Conservation (phyloP, 1,140 invertebrate species). For the Drosophila triauraria region DNA sequence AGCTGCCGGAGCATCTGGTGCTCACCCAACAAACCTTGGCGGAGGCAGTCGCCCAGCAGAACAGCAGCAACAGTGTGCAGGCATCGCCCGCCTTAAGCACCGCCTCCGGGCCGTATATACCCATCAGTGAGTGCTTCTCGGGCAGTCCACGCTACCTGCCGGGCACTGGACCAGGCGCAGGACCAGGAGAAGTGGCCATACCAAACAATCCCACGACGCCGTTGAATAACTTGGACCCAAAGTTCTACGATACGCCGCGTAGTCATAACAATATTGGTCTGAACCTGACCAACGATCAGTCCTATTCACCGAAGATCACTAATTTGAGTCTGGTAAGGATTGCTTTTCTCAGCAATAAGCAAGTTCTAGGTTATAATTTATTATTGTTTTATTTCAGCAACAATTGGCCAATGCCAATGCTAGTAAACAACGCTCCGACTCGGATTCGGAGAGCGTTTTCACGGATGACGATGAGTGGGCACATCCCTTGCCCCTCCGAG, state of each 20-base stretch:
- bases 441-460: constrained; percentile 87
- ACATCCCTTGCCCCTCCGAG: constrained; percentile 77
- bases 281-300: constrained; percentile 84
- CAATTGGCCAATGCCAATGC: constrained; percentile 64
- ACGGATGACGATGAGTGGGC: constrained; percentile 87
- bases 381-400: constrained; percentile 36
- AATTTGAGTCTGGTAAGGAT: constrained; percentile 71
- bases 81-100: constrained; percentile 88
- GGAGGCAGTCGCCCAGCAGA: constrained; percentile 61
- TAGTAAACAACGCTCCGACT: constrained; percentile 85
- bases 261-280: constrained; percentile 84
- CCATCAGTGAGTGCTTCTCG: constrained; percentile 95
- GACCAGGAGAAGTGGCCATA: constrained; percentile 22
- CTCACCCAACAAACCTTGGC: constrained; percentile 64
- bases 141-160: constrained; percentile 87
- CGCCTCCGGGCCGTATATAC: constrained; percentile 91
- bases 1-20: constrained; percentile 82
- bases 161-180: constrained; percentile 14
- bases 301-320: constrained; percentile 84
- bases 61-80: constrained; percentile 83
- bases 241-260: constrained; percentile 87
- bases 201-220: constrained; percentile 72
- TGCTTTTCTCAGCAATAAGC: too few relatives aligned
- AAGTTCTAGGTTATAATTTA: neutral
- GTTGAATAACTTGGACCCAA: constrained; percentile 84